Evolutionary conservation across 1,140 invertebrate genomes (phyloP), one percentile per base, ranked within the genome.

Genomic region (Lucilia sericata): DNA sequence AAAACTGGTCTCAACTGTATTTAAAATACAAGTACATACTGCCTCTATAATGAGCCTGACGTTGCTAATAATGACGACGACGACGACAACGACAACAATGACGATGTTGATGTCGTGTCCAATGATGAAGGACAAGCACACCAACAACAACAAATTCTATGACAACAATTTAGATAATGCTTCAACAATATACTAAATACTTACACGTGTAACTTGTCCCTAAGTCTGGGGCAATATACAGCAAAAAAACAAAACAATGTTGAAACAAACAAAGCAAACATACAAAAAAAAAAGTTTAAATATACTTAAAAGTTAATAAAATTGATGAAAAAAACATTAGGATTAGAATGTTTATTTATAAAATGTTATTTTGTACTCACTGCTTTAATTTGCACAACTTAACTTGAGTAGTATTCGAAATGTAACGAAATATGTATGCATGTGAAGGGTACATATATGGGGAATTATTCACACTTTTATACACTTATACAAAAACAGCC

Each of bases 271-370:
- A 8, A 42, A 42, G 10, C 42, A 42, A 17, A 55, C 51, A 55
- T 55, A 12, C 3, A 30, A 30, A 30, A 17, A 30, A 17, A 55
- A 7, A 55, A 55, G 51, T 55, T 55, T n/a, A 70, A 70, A 70
- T 70, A 21, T 70, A 21, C n/a, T 25, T 25, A 17, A 60, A 21
- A 21, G 65, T 21, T 70, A 19, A 70, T 70, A 21, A 70, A 70
- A 70, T 70, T 70, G 65, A 70, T 70, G 65, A 25, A 70, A 70
- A 65, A 70, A 70, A 70, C 65, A 70, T 70, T 70, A 70, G 19
- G 21, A 21, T 70, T 70, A 21, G n/a, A 70, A 25, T 19, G 65
- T 21, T 21, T 70, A 70, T 70, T 70, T 70, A 21, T 21, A 21
- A 10, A 70, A 70, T 60, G 55, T 60, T n/a, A 60, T 60, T 60